Evolutionary conservation across 2,797 vertebrate species (phyloP), one percentile per base, ranked within the genome.

Genomic region (Astyanax mexicanus): DNA sequence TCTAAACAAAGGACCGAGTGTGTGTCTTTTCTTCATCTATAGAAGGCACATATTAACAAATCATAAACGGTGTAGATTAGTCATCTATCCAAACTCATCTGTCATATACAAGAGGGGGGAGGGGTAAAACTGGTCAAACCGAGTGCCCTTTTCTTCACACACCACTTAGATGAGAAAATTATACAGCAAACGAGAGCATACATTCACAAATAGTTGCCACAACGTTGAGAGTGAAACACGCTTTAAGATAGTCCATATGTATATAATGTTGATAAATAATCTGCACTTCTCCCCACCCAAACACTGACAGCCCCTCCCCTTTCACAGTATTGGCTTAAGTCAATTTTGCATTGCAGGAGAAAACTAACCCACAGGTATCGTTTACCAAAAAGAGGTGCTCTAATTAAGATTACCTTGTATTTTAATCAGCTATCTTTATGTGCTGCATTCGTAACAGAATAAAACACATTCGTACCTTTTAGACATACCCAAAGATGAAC

Each of bases 181-280:
- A 74, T 55, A 82, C 47, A 75, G 67, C 72, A 71, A 72, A 74
- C 17, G 69, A 84, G 83, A 86, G 86, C 75, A 49, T 82, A 89
- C 83, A 88, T 92, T 90, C 85, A 88, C 73, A 78, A 80, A 81
- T 75, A 72, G 72, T 19, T 77, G 71, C 70, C 40, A 80, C 77
- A 64, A 85, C 81, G 86, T 85, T 84, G 85, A 81, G 85, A 83
- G 80, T 85, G 80, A 89, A 84, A 83, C 65, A 85, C 74, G 76
- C 69, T 69, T 77, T 32, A 86, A 72, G 62, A 75, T 82, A 82
- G 78, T 82, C 79, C 65, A 83, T 72, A 83, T n/a, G 83, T 77
- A 84, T 87, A 86, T 85, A 88, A 89, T 17, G 88, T 86, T 86
- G 65, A 77, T 89, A 74, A 76, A 73, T 76, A 78, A 60, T 80